phyloP scores from a whole-genome alignment of 2,797 vertebrate genomes.

The Channa striata region DNA sequence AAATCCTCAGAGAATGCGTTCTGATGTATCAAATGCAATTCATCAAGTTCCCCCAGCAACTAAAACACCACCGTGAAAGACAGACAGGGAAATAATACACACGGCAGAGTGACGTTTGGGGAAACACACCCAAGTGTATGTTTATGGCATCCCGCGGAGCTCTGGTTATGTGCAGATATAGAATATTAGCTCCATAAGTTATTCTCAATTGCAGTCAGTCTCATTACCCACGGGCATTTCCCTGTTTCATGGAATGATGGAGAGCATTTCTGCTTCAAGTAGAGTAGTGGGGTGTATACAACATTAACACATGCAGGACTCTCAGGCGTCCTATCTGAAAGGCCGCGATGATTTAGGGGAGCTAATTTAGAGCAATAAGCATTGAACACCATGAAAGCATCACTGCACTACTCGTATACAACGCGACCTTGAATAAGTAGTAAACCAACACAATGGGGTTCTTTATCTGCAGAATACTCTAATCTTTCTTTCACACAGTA shows the following conservation, averaged over 20 bases:
- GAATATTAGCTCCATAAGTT: conserved; percentile 89
- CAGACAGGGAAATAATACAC: conserved; percentile 76
- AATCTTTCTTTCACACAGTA: conserved; percentile 70
- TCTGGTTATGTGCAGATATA: conserved; percentile 80
- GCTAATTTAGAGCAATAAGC: conserved; percentile 87
- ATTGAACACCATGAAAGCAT: conserved; percentile 79
- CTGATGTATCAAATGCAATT: conserved; percentile 67
- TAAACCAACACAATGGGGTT: conserved; percentile 82
- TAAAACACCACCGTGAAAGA: conserved; percentile 55
- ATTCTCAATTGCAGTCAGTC: conserved; percentile 85
- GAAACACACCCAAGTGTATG: conserved; percentile 79
- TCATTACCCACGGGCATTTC: conserved; percentile 82
- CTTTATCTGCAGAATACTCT: conserved; percentile 82
- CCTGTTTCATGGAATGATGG: conserved; percentile 81
- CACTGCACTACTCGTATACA: conserved; percentile 64
- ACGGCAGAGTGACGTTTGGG: conserved; percentile 73
- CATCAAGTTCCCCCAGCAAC: conserved; percentile 69
- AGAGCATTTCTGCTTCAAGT: conserved; percentile 75
- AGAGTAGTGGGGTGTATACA: conserved; percentile 76
- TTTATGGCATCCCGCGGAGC: conserved; percentile 79
- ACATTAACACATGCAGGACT: conserved; percentile 83
- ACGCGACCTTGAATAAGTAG: conserved; percentile 84
- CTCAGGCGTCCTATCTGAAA: conserved; percentile 80
- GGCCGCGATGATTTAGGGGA: conserved; percentile 84
- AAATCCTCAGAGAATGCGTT: conserved; percentile 59